These are phyloP conservation scores for Drosophila infuscata DNA, from an alignment of 2,888 invertebrate species.

Conservation along the genomic window DNA sequence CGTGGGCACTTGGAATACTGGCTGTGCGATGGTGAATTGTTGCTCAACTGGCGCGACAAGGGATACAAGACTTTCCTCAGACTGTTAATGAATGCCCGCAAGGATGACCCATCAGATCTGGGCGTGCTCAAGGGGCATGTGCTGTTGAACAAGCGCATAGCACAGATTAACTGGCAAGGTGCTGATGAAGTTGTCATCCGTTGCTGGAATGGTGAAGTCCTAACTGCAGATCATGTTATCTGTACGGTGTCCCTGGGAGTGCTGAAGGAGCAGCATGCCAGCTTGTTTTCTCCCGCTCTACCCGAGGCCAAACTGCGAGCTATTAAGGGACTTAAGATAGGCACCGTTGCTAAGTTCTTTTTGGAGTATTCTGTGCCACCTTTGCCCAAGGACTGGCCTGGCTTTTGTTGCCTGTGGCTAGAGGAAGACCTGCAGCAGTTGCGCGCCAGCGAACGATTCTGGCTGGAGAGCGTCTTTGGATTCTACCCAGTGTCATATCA, in stretches of 20 bases:
- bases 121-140: constrained; percentile 81
- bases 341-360: constrained; percentile 88
- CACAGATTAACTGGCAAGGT: constrained; percentile 69
- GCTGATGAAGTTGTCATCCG: constrained; percentile 56
- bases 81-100: constrained; percentile 86
- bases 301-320: constrained; percentile 85
- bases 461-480: constrained; percentile 88
- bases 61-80: constrained; percentile 90
- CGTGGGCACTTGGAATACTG: constrained; percentile 88
- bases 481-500: constrained; percentile 88
- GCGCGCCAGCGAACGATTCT: constrained; percentile 82
- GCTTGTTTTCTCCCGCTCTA: constrained; percentile 85
- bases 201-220: constrained; percentile 83
- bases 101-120: constrained; percentile 47
- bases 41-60: constrained; percentile 90
- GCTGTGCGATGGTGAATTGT: constrained; percentile 89
- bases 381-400: constrained; percentile 86
- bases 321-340: constrained; percentile 87
- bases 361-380: constrained; percentile 87
- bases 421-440: constrained; percentile 83
- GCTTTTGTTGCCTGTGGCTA: constrained; percentile 87
- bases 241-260: constrained; percentile 88
- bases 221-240: constrained; percentile 87
- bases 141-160: constrained; percentile 70
- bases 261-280: constrained; percentile 85